Base-by-base conservation (phyloP, 2,113 vertebrate species). In the Narcine bancroftii region DNA sequence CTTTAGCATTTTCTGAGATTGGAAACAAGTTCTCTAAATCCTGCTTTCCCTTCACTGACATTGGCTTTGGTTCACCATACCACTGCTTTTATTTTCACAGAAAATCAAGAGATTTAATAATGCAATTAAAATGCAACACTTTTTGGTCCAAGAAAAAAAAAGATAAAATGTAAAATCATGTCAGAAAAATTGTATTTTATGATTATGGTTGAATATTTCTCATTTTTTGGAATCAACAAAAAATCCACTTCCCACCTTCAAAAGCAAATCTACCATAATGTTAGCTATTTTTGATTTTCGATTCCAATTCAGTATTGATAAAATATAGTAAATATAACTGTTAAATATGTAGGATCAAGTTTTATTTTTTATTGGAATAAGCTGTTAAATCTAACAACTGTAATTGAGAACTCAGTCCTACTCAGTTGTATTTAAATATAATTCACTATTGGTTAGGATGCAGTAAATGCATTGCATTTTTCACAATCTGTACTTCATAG, bases 21-120 rank as follows among this genome's bases (percentile, higher is more conserved):
- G 39, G n/a, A 56, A 10, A 13, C 10, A 85, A 85, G 15, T 56
- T 15, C 56, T 92, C 93, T 83, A 93, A 93, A 85, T 93, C 93
- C 93, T 93, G 42, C 93, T 92, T 0, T 66, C 93, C 92, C 66
- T 93, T 93, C 66, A n/a, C 93, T 77, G 93, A 94, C 94, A 95
- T 95, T 95, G 95, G 94, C 94, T 95, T 95, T 94, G 94, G 95
- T 94, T 93, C 92, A 92, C 66, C 9, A 50, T 94, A 69, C 92
- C 93, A 93, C 93, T 94, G 53, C 93, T 94, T 95, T 94, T n/a
- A n/a, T n/a, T 95, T 95, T 96, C 93, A 91, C 95, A 96, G 93
- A 63, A 95, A 95, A 92, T 92, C 94, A 93, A 94, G 95, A 94
- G 92, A 92, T 83, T 69, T 94, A 72, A 94, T 95, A 87, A 94